Evolutionary conservation across 2,113 vertebrate genomes (phyloP).

Genomic region (Mixornis gularis): DNA sequence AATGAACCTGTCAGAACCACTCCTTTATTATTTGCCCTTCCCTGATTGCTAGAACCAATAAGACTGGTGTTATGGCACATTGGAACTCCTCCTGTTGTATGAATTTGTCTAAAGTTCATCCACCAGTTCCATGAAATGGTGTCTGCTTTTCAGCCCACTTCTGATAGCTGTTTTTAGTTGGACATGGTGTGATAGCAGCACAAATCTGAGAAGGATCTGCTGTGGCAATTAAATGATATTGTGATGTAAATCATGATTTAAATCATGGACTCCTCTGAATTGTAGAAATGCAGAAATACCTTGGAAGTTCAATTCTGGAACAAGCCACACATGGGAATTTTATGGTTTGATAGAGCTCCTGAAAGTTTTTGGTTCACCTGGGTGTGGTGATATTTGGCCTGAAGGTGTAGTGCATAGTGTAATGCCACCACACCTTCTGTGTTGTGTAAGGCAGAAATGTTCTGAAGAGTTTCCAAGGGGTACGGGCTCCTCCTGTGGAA

Average conservation of each 20-base stretch:
- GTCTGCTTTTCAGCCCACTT: neutral
- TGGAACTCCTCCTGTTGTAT: neutral
- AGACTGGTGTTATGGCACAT: neutral
- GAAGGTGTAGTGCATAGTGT: neutral
- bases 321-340: neutral
- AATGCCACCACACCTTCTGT: neutral
- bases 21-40: neutral
- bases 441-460: neutral
- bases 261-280: neutral
- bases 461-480: neutral
- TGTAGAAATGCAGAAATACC: neutral
- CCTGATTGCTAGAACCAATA: neutral
- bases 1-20: neutral
- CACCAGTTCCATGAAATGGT: neutral
- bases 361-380: neutral
- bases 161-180: neutral
- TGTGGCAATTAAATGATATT: fast-evolving
- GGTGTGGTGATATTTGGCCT: slow-evolving; percentile 17
- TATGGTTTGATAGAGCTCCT: neutral
- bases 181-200: neutral
- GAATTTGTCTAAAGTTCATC: neutral
- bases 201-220: neutral
- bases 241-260: fast-evolving
- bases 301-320: neutral
- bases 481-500: neutral